A percentile compares a stretch with the other conserved stretches of the same genome.
Evolutionary conservation across 2,113 vertebrate species (phyloP).

Genomic region (Sturnira hondurensis): DNA sequence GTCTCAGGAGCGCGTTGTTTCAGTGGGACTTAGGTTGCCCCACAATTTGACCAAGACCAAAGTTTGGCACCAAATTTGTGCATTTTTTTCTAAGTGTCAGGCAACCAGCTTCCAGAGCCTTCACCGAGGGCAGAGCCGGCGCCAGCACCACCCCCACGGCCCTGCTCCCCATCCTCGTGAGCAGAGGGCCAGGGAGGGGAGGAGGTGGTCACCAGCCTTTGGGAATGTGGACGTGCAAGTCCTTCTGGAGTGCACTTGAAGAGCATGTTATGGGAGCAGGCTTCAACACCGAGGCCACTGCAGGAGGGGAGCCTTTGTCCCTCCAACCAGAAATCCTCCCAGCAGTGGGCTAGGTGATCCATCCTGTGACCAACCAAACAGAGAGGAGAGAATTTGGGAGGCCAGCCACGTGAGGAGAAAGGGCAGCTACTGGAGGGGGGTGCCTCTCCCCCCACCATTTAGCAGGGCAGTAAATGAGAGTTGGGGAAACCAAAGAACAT

Average conservation of each 20-base stretch:
- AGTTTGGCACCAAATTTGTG: background rate
- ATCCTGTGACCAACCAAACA: background rate
- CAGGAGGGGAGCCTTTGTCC: background rate
- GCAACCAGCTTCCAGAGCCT: background rate
- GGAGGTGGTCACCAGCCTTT: background rate
- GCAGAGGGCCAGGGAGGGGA: background rate
- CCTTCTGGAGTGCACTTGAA: background rate
- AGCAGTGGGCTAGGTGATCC: background rate
- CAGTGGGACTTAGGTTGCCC: background rate
- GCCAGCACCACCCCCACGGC: too few species aligned
- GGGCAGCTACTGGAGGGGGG: fast-evolving
- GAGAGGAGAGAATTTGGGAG: background rate
- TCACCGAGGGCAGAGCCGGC: background rate
- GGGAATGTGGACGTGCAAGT: background rate
- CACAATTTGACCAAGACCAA: background rate
- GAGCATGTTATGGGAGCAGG: background rate
- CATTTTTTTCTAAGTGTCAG: background rate
- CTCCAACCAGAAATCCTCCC: background rate
- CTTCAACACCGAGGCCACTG: background rate
- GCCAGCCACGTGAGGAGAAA: background rate
- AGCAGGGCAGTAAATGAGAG: background rate
- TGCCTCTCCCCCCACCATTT: too few species aligned
- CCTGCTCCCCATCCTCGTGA: background rate
- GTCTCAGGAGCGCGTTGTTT: background rate
- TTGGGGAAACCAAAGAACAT: background rate